Conservation (phyloP, 1,140 invertebrate genomes). For the Vanessa atalanta region DNA sequence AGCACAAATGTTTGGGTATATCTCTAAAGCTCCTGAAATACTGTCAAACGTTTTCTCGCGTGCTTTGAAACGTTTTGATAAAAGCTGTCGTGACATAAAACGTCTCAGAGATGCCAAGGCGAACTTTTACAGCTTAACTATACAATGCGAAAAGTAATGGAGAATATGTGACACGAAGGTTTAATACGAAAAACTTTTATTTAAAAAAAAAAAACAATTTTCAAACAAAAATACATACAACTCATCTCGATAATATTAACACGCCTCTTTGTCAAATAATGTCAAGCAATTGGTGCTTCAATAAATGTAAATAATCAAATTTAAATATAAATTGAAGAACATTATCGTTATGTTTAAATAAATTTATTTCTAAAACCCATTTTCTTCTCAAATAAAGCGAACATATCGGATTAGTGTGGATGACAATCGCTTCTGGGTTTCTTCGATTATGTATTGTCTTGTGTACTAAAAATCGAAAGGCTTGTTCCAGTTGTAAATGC, state of each 20-base stretch:
- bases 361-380: neutral
- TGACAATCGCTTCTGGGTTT: neutral
- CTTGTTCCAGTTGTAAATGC: no score
- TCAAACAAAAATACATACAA: no score
- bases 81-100: conserved; percentile 28
- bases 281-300: no score
- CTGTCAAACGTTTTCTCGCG: conserved; percentile 12
- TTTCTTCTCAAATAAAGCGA: conserved; percentile 2
- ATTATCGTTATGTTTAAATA: neutral
- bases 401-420: neutral
- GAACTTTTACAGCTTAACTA: conserved; percentile 21
- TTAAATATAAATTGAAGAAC: neutral
- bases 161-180: neutral
- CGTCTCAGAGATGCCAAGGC: conserved; percentile 15
- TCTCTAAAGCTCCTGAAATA: neutral
- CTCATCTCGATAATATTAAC: no score
- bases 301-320: neutral
- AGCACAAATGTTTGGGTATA: neutral
- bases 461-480: no score
- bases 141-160: conserved; percentile 1
- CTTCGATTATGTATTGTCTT: neutral
- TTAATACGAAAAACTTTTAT: no score
- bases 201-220: no score
- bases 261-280: no score
- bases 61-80: conserved; percentile 33